phyloP scores from a whole-genome alignment of 2,113 vertebrate species.

The Mustela nigripes region DNA sequence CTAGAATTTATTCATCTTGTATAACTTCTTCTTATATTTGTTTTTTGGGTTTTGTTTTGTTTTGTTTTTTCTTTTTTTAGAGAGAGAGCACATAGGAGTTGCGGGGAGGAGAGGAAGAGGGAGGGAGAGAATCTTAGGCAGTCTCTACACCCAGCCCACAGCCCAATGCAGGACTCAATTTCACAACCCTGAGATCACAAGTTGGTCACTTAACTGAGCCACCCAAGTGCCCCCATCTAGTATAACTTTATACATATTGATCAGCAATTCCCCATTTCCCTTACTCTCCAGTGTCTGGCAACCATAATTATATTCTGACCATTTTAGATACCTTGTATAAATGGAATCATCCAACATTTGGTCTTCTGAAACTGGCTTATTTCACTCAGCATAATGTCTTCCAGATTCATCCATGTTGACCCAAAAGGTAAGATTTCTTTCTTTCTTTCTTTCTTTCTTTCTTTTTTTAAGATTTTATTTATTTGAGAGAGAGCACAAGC shows the following conservation, averaged over 20 bases:
- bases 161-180: not conserved
- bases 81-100: not conserved
- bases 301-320: not conserved
- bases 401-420: not conserved
- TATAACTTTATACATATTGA: not conserved
- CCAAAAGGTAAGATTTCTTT: not conserved
- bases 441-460: not conserved
- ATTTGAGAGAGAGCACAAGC: not conserved
- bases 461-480: no score
- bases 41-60: no score
- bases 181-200: not conserved
- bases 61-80: not conserved
- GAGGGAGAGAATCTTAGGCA: not conserved
- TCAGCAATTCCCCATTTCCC: not conserved
- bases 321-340: not conserved
- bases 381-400: not conserved
- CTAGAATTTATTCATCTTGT: not conserved
- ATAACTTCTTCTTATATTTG: not conserved
- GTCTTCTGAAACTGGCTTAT: not conserved
- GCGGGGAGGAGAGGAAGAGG: rapidly evolving
- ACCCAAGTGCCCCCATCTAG: not conserved
- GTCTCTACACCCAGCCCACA: not conserved
- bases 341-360: not conserved
- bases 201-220: not conserved
- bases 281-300: not conserved